These are phyloP conservation scores for Gallinago undulata DNA, from an alignment of 2,113 vertebrate species.

Conservation along the genomic window DNA sequence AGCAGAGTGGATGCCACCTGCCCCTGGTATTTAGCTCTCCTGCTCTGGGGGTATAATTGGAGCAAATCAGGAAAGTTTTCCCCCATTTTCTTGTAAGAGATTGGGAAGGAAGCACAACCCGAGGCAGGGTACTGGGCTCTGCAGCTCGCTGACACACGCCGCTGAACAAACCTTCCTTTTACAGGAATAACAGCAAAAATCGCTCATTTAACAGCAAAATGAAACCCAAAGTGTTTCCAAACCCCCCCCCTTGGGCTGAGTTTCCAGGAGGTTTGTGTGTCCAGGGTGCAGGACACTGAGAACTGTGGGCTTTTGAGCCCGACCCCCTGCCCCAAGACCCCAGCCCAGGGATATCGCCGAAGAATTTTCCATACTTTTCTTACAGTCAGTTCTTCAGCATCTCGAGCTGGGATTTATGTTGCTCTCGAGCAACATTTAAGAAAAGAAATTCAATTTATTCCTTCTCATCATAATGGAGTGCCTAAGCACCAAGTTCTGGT, in stretches of 20 bases:
- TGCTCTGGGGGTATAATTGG: neutral
- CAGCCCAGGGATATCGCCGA: neutral
- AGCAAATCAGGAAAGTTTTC: neutral
- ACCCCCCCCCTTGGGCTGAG: neutral
- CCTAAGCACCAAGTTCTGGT: neutral
- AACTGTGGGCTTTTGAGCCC: neutral
- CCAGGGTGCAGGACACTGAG: neutral
- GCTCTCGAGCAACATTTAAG: constrained; percentile 30
- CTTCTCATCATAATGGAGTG: neutral
- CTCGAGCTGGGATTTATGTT: neutral
- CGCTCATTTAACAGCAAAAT: neutral
- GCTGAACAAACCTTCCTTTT: neutral
- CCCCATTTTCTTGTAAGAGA: neutral
- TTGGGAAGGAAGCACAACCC: neutral
- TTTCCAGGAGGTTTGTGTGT: neutral
- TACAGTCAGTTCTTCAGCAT: neutral
- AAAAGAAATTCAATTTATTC: constrained; percentile 49
- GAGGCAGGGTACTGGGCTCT: rapidly evolving
- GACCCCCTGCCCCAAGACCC: neutral
- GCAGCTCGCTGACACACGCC: rapidly evolving
- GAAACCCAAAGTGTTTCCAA: neutral
- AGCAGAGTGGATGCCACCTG: neutral
- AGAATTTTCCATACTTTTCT: neutral
- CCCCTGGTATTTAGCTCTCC: neutral
- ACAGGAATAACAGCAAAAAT: neutral